These are phyloP conservation scores for Carduelis carduelis DNA, from an alignment of 2,797 vertebrate species.

Conservation along the genomic window DNA sequence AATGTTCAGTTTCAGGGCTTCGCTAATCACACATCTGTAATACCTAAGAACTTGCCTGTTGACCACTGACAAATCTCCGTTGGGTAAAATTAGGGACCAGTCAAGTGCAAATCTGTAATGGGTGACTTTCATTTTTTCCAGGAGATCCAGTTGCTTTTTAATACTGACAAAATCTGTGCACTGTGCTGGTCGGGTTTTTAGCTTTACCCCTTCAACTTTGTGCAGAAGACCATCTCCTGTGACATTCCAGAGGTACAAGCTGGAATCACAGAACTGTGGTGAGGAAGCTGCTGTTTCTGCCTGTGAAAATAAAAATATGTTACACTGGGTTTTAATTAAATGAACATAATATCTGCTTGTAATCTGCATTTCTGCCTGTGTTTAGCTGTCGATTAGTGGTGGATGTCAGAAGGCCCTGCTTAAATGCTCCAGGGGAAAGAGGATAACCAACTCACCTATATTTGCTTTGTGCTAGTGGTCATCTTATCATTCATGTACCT, in stretches of 20 bases:
- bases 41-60: constrained; percentile 86
- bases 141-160: constrained; percentile 79
- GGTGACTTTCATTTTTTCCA: constrained; percentile 82
- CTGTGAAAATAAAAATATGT: constrained; percentile 69
- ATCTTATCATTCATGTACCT: not conserved
- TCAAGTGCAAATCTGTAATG: constrained; percentile 92
- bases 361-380: not conserved
- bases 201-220: constrained; percentile 80
- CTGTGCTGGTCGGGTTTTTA: constrained; percentile 82
- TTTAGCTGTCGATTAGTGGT: not conserved
- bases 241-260: constrained; percentile 91
- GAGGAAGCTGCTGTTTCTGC: constrained; percentile 85
- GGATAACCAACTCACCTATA: not conserved
- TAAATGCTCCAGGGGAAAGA: not conserved
- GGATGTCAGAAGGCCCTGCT: not conserved
- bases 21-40: constrained; percentile 86
- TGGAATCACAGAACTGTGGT: constrained; percentile 89
- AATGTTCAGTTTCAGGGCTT: constrained; percentile 81
- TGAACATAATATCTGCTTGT: rapidly evolving
- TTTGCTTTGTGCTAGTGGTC: not conserved
- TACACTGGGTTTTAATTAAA: not conserved
- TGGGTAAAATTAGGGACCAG: constrained; percentile 90
- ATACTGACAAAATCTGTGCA: constrained; percentile 91
- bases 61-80: constrained; percentile 77
- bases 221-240: constrained; percentile 84